Evolutionary conservation across 2,888 invertebrate species (phyloP).

Genomic region (Noctua fimbriata): DNA sequence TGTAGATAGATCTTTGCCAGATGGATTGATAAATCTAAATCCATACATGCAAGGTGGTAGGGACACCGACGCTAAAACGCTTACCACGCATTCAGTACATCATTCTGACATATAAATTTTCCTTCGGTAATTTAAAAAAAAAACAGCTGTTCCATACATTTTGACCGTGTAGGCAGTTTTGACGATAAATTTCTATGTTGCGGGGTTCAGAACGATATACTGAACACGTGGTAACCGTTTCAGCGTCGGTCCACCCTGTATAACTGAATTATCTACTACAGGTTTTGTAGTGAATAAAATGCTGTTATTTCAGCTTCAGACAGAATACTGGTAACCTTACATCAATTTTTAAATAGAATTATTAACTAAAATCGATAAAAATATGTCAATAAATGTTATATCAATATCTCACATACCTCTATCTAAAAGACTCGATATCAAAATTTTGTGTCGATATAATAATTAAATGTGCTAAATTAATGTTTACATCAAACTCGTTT

Average conservation of each 20-base stretch:
- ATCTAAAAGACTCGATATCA: constrained; percentile 36
- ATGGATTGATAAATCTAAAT: not conserved
- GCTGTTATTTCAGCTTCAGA: not conserved
- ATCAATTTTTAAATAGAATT: not conserved
- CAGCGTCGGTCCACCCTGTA: too few relatives aligned
- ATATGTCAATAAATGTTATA: not conserved
- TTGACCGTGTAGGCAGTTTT: too few relatives aligned
- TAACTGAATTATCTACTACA: not conserved
- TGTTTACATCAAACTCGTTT: constrained; percentile 40
- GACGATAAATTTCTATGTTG: too few relatives aligned
- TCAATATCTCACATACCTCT: constrained; percentile 4
- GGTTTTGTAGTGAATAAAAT: not conserved
- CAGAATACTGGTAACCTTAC: not conserved
- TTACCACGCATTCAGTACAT: too few relatives aligned
- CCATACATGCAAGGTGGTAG: too few relatives aligned
- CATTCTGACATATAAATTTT: too few relatives aligned
- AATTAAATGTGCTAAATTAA: constrained; percentile 53
- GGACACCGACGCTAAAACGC: too few relatives aligned
- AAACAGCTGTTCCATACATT: too few relatives aligned
- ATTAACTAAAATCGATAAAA: not conserved
- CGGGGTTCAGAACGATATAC: too few relatives aligned
- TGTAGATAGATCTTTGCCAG: constrained; percentile 30
- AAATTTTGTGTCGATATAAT: constrained; percentile 29
- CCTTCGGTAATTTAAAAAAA: too few relatives aligned
- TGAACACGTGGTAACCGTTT: too few relatives aligned